These are phyloP conservation scores for Orgyia antiqua DNA, from an alignment of 2,888 invertebrate genomes.

Conservation along the genomic window DNA sequence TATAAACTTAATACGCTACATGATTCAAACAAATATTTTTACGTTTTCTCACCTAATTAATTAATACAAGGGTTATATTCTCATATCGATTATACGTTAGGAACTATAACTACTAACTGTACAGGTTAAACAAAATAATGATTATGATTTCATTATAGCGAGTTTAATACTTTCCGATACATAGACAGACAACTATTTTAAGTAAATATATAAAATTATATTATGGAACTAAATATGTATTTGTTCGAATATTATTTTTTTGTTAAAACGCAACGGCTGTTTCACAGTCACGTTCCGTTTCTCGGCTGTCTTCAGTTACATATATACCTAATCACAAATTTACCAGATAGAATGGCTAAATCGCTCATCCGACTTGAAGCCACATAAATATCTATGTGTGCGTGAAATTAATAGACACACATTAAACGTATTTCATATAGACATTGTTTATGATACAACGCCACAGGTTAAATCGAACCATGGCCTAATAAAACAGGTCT, in stretches of 20 bases:
- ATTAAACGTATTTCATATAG: too few relatives aligned
- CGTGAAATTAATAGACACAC: too few relatives aligned
- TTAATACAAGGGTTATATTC: conserved; percentile 65
- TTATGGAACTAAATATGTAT: conserved; percentile 22
- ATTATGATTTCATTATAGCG: conserved; percentile 46
- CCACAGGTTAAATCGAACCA: too few relatives aligned
- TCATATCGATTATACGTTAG: conserved; percentile 72
- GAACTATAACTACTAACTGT: conserved; percentile 71
- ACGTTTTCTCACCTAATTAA: conserved; percentile 48
- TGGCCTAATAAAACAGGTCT: too few relatives aligned
- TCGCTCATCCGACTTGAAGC: too few relatives aligned
- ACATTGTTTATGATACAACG: too few relatives aligned
- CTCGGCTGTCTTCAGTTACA: conserved; percentile 48
- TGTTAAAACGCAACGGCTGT: conserved; percentile 36
- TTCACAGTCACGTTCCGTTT: conserved; percentile 44
- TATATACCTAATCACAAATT: too few relatives aligned
- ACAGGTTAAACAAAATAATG: conserved; percentile 60
- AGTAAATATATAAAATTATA: conserved; percentile 16
- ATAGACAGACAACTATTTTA: conserved; percentile 22
- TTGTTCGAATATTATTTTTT: conserved; percentile 24
- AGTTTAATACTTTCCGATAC: conserved; percentile 38
- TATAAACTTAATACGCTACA: conserved; percentile 42
- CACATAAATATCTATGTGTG: too few relatives aligned
- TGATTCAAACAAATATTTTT: conserved; percentile 46
- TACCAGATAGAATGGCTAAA: too few relatives aligned